Evolutionary conservation across 2,797 vertebrate genomes (phyloP), one percentile per base, ranked within the genome.

Genomic region (Thamnophis elegans): DNA sequence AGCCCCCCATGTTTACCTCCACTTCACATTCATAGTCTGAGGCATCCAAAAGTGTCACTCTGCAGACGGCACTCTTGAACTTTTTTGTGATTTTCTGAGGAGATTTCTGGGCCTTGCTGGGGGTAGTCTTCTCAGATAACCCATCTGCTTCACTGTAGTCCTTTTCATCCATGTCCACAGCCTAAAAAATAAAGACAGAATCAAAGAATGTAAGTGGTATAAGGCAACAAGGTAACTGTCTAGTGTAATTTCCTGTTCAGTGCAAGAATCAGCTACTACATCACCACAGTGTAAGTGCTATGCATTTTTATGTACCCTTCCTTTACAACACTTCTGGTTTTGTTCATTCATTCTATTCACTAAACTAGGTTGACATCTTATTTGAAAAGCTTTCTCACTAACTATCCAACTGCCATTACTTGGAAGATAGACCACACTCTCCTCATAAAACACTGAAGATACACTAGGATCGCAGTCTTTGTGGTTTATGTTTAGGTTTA

Each of bases 51-150:
- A 99, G 98, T 14, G 98, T 98, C 95, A 99, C 98, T 96, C 98
- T 99, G 97, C 99, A 99, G 89, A 98, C 96, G 68, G 97, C 92
- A 0, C 98, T 99, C 98, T 99, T 99, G 59, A 98, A 97, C 62
- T 99, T 98, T 95, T 99, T 99, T 96, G 98, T 98, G 91, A 97
- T 97, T 98, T 98, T 99, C 97, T 99, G 98, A 4, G 99, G 99
- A 0, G 99, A 99, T 95, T 99, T 99, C 96, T 98, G 98, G 95
- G 98, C 98, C 97, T 98, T 99, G 97, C 98, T 99, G 13, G 99
- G 98, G 0, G 99, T 99, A 9, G 98, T 99, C 97, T 98, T 99
- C 96, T 99, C 99, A 1, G 98, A 99, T 88, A 98, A 97, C 91
- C 98, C 98, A 0, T 99, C 99, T 0, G 97, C 97, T 97, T 99